A percentile compares a stretch with the other conserved stretches of the same genome.
Conservation (phyloP, 2,888 invertebrate genomes). For the Drosophila borealis region DNA sequence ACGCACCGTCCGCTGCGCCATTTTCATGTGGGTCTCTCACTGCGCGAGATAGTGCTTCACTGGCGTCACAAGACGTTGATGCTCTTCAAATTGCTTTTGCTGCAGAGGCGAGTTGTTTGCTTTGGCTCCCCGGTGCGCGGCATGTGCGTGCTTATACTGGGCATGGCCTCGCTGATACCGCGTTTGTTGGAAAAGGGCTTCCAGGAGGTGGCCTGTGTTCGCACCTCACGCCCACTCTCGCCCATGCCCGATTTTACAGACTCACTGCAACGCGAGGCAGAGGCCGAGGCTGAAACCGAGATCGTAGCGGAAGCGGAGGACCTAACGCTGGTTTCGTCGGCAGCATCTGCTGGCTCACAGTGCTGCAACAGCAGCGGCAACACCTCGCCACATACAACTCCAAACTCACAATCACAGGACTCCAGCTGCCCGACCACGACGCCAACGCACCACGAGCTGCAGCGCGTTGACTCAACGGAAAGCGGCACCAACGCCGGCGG, state of each 20-base stretch:
- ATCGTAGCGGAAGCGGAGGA: constrained; percentile 63
- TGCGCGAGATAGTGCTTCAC: constrained; percentile 83
- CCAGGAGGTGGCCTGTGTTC: constrained; percentile 92
- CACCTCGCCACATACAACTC: constrained; percentile 60
- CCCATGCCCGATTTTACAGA: constrained; percentile 89
- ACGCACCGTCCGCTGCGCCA: constrained; percentile 86
- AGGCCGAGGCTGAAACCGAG: constrained; percentile 33
- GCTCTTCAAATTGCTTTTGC: constrained; percentile 95
- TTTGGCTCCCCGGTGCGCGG: constrained; percentile 96
- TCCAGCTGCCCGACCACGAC: constrained; percentile 54
- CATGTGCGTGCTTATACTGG: constrained; percentile 93
- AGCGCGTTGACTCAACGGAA: constrained; percentile 79
- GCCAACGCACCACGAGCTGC: constrained; percentile 74
- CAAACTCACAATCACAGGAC: constrained; percentile 69
- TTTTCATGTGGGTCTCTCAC: constrained; percentile 83
- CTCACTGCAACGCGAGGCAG: constrained; percentile 74
- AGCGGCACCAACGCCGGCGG: constrained; percentile 43
- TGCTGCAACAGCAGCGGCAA: constrained; percentile 76
- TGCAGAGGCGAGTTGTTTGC: constrained; percentile 95
- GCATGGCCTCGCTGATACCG: constrained; percentile 95
- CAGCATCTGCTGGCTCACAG: constrained; percentile 65
- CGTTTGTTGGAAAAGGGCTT: constrained; percentile 94
- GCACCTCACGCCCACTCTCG: constrained; percentile 90
- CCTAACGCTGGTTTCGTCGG: constrained; percentile 65
- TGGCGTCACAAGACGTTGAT: constrained; percentile 97